Percentiles rank a stretch among this genome's conserved stretches.
phyloP scores from a whole-genome alignment of 2,888 invertebrate species.

The Trachelus tabidus region DNA sequence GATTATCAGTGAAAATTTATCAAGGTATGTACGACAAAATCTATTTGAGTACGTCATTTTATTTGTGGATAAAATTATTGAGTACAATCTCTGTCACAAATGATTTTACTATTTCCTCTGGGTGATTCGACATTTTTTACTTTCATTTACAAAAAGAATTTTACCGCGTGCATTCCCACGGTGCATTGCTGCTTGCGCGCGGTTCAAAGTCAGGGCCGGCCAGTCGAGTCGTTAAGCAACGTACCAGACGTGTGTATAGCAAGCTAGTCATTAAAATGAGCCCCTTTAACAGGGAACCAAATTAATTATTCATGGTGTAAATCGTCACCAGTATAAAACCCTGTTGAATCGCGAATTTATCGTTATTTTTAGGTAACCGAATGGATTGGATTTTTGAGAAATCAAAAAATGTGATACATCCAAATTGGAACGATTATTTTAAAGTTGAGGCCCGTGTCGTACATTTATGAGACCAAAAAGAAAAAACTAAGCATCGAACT shows the following conservation, averaged over 20 bases:
- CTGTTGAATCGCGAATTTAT: neutral
- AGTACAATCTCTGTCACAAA: neutral
- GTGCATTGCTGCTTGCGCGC: constrained; percentile 21
- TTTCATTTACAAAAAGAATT: neutral
- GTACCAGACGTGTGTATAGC: constrained; percentile 5
- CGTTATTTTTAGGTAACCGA: neutral
- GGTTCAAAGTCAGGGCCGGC: constrained; percentile 52
- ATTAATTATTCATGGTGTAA: neutral
- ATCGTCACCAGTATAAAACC: neutral
- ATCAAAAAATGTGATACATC: neutral
- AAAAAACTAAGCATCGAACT: neutral
- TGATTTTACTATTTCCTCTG: neutral
- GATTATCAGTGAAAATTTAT: neutral
- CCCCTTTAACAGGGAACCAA: neutral
- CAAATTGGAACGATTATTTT: neutral
- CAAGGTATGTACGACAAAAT: neutral
- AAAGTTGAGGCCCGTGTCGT: neutral
- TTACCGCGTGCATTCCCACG: constrained; percentile 41
- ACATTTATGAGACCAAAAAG: neutral
- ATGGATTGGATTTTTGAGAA: neutral
- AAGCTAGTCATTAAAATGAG: neutral
- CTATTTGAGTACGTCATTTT: neutral
- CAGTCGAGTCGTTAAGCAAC: constrained; percentile 19
- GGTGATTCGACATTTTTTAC: neutral
- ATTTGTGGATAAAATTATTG: neutral